Evolutionary conservation across 2,797 vertebrate species (phyloP).

Genomic region (Limosa lapponica): DNA sequence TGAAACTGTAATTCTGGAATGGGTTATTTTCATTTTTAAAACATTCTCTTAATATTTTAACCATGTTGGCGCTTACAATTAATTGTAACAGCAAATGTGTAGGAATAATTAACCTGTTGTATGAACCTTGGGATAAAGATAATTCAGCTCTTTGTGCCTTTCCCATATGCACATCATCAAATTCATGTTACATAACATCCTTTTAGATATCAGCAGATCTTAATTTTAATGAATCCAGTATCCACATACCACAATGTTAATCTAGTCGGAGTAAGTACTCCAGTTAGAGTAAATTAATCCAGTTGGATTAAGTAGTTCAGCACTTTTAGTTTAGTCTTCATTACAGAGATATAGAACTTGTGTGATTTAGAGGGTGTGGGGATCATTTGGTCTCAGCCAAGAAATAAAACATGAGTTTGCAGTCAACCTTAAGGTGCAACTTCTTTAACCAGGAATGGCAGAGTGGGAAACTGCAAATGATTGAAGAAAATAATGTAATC

Average conservation of each 20-base stretch:
- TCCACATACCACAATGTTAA: background rate
- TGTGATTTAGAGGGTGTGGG: background rate
- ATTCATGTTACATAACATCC: background rate
- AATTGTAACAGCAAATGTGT: background rate
- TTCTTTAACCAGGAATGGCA: background rate
- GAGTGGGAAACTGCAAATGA: background rate
- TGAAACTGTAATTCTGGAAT: background rate
- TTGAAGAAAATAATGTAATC: background rate
- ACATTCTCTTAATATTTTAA: background rate
- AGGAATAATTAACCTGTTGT: constrained; percentile 3
- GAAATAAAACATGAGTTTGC: background rate
- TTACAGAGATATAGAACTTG: background rate
- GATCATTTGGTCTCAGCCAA: background rate
- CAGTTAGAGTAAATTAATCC: background rate
- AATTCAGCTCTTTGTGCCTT: background rate
- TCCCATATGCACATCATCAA: background rate
- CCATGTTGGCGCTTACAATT: background rate
- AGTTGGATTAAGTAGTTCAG: background rate
- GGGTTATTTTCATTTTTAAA: background rate
- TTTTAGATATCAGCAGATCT: background rate
- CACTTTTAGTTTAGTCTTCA: background rate
- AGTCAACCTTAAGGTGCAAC: background rate
- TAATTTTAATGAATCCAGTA: background rate
- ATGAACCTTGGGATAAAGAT: background rate
- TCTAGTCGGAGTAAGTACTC: background rate